Evolutionary conservation across 2,888 invertebrate species (phyloP).

Genomic region (Cheilosia grossa): DNA sequence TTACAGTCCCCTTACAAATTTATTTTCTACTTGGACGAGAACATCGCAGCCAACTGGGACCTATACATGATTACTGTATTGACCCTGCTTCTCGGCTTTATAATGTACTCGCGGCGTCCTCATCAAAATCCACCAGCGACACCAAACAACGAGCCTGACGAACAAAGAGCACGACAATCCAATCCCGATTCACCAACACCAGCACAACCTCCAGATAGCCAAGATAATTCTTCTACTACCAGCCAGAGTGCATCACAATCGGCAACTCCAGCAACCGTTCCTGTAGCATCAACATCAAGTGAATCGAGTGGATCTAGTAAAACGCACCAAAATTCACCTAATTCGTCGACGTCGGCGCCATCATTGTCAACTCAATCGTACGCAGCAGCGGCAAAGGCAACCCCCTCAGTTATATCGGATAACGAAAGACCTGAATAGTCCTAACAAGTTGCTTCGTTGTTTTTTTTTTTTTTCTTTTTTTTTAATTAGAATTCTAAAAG

Average conservation of each 20-base stretch:
- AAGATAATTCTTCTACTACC: constrained; percentile 24
- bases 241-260: constrained; percentile 39
- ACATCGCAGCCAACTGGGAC: constrained; percentile 96
- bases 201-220: constrained; percentile 43
- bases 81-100: constrained; percentile 91
- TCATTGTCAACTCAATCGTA: constrained; percentile 41
- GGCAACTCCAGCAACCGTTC: constrained; percentile 52
- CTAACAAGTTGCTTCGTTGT: constrained; percentile 42
- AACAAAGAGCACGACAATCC: constrained; percentile 42
- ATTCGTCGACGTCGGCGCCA: constrained; percentile 9
- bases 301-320: constrained; percentile 25
- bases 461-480: constrained; percentile 3
- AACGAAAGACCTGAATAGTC: constrained; percentile 71
- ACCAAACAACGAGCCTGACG: constrained; percentile 56
- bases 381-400: constrained; percentile 77
- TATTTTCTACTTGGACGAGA: constrained; percentile 88
- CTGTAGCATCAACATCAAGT: constrained; percentile 34
- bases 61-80: constrained; percentile 93
- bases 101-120: constrained; percentile 91
- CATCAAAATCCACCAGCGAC: constrained; percentile 78
- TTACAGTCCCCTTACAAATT: constrained; percentile 87
- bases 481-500: constrained; percentile 42
- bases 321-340: constrained; percentile 2
- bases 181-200: constrained; percentile 52
- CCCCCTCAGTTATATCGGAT: constrained; percentile 75